Evolutionary conservation across 2,797 vertebrate genomes (phyloP).

Genomic region (Semaprochilodus insignis): DNA sequence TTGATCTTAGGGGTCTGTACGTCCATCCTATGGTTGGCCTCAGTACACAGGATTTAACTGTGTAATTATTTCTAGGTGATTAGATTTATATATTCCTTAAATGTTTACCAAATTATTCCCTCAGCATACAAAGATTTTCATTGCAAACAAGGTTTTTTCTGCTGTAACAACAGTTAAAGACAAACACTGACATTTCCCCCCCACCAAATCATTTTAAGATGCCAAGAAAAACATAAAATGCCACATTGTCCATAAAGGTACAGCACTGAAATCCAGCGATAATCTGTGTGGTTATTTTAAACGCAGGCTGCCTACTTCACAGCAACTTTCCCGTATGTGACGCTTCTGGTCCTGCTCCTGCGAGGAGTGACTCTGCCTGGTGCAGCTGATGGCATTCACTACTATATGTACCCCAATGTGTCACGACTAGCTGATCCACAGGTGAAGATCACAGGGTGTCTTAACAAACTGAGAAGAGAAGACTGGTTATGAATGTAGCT

Average conservation of each 20-base stretch:
- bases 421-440: slow-evolving; percentile 88
- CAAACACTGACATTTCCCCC: too few species aligned
- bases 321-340: slow-evolving; percentile 89
- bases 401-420: slow-evolving; percentile 89
- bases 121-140: too few species aligned
- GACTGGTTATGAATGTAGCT: neutral
- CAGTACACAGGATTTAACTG: too few species aligned
- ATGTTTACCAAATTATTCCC: too few species aligned
- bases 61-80: too few species aligned
- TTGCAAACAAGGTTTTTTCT: neutral
- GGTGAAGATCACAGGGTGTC: slow-evolving; percentile 72
- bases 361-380: slow-evolving; percentile 90
- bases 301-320: slow-evolving; percentile 86
- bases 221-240: neutral
- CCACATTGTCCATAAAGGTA: neutral
- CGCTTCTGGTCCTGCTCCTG: slow-evolving; percentile 86
- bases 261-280: neutral
- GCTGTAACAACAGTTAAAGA: neutral
- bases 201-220: neutral
- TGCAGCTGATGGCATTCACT: slow-evolving; percentile 86
- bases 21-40: too few species aligned
- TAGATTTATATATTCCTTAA: too few species aligned
- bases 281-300: slow-evolving; percentile 1
- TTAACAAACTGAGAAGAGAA: neutral
- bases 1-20: too few species aligned